Conservation (phyloP, 1,140 invertebrate species). For the Conopomorpha cramerella region DNA sequence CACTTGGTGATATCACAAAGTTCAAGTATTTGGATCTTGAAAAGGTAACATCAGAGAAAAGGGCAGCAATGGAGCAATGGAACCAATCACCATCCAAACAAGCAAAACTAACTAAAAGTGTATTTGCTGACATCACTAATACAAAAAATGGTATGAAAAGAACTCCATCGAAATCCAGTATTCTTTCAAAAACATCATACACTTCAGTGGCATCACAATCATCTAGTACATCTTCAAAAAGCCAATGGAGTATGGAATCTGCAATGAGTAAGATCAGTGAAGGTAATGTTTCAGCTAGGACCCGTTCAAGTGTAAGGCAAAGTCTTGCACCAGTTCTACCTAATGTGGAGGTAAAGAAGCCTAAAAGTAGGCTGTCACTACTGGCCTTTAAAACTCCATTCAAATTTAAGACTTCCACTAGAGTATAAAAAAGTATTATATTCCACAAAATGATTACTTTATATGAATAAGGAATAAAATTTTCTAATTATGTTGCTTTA, state of each 20-base stretch:
- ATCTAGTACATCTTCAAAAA: conserved; percentile 17
- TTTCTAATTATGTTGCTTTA: too few relatives aligned
- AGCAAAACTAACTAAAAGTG: conserved; percentile 23
- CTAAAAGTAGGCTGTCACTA: conserved; percentile 41
- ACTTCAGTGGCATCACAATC: conserved; percentile 12
- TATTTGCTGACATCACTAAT: conserved; percentile 38
- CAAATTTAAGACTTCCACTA: conserved; percentile 43
- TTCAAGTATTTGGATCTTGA: conserved; percentile 55
- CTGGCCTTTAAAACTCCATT: conserved; percentile 56
- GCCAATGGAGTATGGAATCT: conserved; percentile 25
- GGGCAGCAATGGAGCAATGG: conserved; percentile 26
- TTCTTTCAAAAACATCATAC: conserved; percentile 27
- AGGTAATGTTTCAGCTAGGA: conserved; percentile 15
- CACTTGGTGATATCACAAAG: conserved; percentile 33
- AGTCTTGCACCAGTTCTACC: conserved; percentile 18
- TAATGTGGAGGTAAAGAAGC: conserved; percentile 29
- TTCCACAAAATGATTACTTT: too few relatives aligned
- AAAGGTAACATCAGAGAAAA: conserved; percentile 32
- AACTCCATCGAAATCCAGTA: conserved; percentile 37
- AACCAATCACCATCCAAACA: conserved; percentile 41
- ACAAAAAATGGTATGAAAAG: conserved; percentile 22
- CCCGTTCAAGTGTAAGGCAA: conserved; percentile 17
- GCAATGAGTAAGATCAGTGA: conserved; percentile 15
- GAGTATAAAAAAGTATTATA: too few relatives aligned
- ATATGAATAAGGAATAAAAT: too few relatives aligned